Evolutionary conservation across 2,888 invertebrate species (phyloP).

Genomic region (Polia nebulosa): DNA sequence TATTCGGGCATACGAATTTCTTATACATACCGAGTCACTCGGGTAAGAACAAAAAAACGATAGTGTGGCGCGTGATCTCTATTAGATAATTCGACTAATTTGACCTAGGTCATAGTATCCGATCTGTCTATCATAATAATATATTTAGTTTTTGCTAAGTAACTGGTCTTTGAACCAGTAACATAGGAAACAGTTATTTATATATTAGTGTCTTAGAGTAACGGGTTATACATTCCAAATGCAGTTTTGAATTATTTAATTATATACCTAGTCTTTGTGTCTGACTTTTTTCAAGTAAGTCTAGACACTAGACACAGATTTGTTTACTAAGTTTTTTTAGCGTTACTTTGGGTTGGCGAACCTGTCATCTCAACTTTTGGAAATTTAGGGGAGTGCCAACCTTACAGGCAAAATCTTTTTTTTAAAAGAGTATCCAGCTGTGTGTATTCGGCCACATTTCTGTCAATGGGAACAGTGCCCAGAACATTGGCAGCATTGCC

Average conservation of each 20-base stretch:
- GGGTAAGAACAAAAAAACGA: not conserved
- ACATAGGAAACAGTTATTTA: conserved; percentile 13
- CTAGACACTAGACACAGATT: conserved; percentile 2
- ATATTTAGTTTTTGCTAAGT: conserved; percentile 10
- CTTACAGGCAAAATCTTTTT: no score
- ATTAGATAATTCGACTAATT: not conserved
- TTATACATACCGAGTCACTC: no score
- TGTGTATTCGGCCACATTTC: no score
- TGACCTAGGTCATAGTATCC: conserved; percentile 3
- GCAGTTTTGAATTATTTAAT: conserved; percentile 4
- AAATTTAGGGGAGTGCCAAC: no score
- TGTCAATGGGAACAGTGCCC: no score
- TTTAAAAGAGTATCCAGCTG: no score
- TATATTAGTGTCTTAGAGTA: not conserved
- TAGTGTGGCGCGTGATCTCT: not conserved
- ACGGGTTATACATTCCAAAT: not conserved
- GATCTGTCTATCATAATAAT: conserved; percentile 10
- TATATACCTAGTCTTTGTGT: not conserved
- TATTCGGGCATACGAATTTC: no score
- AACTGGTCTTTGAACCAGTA: not conserved
- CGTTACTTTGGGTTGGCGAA: no score
- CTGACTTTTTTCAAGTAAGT: not conserved
- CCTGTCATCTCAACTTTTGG: no score
- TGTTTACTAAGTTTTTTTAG: not conserved
- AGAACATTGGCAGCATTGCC: no score